Percentiles rank a stretch among this genome's conserved stretches.
These are phyloP conservation scores for Lepus oiostolus DNA, from an alignment of 2,797 vertebrate genomes.

Conservation along the genomic window DNA sequence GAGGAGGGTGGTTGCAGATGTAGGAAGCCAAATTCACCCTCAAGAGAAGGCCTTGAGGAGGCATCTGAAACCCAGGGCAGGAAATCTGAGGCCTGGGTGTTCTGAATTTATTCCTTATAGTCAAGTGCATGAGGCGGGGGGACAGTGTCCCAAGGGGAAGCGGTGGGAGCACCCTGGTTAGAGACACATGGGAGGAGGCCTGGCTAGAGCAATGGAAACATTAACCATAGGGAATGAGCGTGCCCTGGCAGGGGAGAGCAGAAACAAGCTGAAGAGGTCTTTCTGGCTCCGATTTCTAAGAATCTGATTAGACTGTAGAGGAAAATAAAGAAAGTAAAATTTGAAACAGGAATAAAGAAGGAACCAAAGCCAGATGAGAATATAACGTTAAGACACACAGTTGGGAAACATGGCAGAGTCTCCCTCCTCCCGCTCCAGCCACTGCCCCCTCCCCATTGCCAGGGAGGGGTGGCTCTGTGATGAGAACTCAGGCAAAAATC, in stretches of 20 bases:
- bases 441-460: accelerated
- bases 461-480: background rate
- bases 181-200: constrained; percentile 78
- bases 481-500: background rate
- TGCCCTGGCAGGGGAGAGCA: constrained; percentile 73
- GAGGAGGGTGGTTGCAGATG: constrained; percentile 67
- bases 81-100: constrained; percentile 73
- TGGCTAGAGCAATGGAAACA: constrained; percentile 82
- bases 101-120: constrained; percentile 81
- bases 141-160: constrained; percentile 79
- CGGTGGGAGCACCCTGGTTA: constrained; percentile 74
- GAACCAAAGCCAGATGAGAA: constrained; percentile 65
- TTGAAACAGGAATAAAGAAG: background rate
- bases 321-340: constrained; percentile 38
- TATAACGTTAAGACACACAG: constrained; percentile 64
- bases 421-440: background rate
- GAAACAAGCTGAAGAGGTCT: constrained; percentile 25
- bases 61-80: constrained; percentile 73
- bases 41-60: constrained; percentile 71
- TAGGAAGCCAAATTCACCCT: constrained; percentile 73
- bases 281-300: constrained; percentile 76
- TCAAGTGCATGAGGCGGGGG: constrained; percentile 65
- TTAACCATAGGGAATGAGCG: constrained; percentile 70
- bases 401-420: constrained; percentile 64
- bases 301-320: constrained; percentile 80